These are phyloP conservation scores for Tragelaphus buxtoni DNA, from an alignment of 2,113 vertebrate species.

Conservation along the genomic window DNA sequence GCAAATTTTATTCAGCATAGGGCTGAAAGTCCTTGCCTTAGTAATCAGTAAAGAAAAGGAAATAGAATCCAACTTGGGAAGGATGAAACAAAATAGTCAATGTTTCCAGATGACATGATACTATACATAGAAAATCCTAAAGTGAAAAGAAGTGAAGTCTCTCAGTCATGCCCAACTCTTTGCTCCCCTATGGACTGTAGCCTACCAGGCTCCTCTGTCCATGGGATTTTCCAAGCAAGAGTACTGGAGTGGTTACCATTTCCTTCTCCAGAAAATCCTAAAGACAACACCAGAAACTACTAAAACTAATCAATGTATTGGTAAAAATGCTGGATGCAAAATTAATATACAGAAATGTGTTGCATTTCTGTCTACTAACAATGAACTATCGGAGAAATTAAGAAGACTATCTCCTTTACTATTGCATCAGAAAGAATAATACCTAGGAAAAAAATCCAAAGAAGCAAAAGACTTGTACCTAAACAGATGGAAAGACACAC, in stretches of 20 bases:
- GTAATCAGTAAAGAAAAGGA: neutral
- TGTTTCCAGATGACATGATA: neutral
- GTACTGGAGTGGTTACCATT: neutral
- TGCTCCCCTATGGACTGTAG: fast-evolving
- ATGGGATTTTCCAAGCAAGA: neutral
- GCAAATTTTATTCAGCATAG: neutral
- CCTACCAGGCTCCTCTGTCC: neutral
- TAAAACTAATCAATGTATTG: neutral
- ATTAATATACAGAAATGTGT: neutral
- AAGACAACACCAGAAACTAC: neutral
- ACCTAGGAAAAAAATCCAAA: neutral
- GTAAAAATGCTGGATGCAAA: neutral
- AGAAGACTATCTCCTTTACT: neutral
- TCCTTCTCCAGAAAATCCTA: neutral
- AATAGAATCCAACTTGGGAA: neutral
- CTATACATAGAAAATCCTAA: neutral
- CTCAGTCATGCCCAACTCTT: neutral
- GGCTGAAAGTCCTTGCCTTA: neutral
- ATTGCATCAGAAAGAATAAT: neutral
- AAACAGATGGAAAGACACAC: neutral
- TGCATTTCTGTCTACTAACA: neutral
- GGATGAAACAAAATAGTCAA: neutral
- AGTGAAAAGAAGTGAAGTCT: neutral
- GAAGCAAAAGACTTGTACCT: neutral
- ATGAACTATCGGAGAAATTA: neutral